A percentile compares a stretch with the other conserved stretches of the same genome.
Conservation (phyloP, 1,140 invertebrate species). For the Coptotermes formosanus region DNA sequence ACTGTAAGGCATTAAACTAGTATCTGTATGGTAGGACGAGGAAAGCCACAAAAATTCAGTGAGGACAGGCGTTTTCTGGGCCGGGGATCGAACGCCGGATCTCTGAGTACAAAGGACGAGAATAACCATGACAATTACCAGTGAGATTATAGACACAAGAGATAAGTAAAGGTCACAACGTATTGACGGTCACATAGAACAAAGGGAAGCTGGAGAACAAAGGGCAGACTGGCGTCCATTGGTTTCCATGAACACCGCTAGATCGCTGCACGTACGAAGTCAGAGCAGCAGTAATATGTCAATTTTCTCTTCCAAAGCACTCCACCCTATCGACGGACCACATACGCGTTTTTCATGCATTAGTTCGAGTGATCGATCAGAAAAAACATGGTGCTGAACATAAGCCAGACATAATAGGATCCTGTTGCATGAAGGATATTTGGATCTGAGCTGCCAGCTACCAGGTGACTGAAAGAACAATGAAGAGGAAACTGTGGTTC, state of each 20-base stretch:
- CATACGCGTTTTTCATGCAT: background rate
- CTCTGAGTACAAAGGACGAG: too few species aligned
- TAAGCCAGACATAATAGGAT: background rate
- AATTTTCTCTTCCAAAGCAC: background rate
- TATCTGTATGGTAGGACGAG: too few species aligned
- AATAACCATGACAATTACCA: too few species aligned
- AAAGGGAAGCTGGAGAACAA: background rate
- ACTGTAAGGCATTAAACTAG: too few species aligned
- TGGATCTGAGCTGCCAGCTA: background rate
- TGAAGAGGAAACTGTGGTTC: background rate
- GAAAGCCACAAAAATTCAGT: too few species aligned
- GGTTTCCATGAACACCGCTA: background rate
- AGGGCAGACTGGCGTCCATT: constrained; percentile 23
- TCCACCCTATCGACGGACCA: background rate
- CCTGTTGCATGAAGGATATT: background rate
- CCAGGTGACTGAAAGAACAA: background rate
- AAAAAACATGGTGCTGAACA: background rate
- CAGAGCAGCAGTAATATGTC: background rate
- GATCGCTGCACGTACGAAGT: background rate
- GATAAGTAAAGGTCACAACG: background rate
- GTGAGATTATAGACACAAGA: too few species aligned
- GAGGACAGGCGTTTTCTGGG: too few species aligned
- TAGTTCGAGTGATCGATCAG: background rate
- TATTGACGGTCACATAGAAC: background rate
- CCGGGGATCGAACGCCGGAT: too few species aligned